Evolutionary conservation across 1,140 invertebrate species (phyloP).

Genomic region (Bombus impatiens): DNA sequence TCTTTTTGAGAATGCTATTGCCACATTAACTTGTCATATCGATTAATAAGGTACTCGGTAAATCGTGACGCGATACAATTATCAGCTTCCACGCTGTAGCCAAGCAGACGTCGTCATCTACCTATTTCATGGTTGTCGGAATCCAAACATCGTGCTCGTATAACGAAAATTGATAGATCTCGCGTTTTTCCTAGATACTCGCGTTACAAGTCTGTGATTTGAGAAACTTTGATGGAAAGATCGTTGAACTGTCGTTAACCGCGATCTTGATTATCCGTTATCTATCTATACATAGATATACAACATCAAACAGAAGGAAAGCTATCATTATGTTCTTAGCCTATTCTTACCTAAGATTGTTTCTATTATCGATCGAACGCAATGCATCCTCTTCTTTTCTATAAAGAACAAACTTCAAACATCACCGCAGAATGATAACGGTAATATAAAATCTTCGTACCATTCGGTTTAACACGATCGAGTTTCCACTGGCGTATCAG

Average conservation of each 20-base stretch:
- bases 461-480: neutral
- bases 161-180: neutral
- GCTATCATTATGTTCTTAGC: neutral
- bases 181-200: neutral
- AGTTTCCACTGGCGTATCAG: neutral
- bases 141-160: neutral
- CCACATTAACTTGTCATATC: neutral
- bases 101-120: neutral
- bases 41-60: neutral
- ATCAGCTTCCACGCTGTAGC: neutral
- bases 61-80: neutral
- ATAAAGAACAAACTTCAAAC: neutral
- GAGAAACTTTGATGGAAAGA: neutral
- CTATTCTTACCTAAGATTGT: neutral
- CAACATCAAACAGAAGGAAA: neutral
- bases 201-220: neutral
- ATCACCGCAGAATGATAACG: neutral
- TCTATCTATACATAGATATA: neutral
- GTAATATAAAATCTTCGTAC: neutral
- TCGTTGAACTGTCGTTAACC: constrained; percentile 6
- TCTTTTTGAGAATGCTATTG: neutral
- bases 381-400: too few species aligned
- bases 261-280: too few species aligned
- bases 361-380: neutral
- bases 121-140: neutral